Percentiles rank a stretch among this genome's conserved stretches.
phyloP scores from a whole-genome alignment of 2,113 vertebrate genomes.

The Mixornis gularis region DNA sequence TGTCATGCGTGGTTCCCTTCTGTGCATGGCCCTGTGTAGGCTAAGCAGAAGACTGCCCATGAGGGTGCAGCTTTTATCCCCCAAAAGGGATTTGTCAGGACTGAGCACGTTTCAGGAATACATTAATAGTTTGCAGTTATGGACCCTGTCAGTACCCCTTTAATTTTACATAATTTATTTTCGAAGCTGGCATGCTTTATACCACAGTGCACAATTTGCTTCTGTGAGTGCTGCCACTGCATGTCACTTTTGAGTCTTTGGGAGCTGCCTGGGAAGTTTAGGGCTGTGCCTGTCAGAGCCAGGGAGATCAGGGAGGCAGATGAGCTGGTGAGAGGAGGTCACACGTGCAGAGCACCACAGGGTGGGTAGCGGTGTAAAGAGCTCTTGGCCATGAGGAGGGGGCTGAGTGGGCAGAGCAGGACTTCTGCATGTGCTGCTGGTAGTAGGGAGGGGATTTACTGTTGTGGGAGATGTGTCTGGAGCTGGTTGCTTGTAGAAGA shows the following conservation, averaged over 20 bases:
- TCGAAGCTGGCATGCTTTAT: not conserved
- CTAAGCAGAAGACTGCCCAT: not conserved
- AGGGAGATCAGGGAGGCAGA: fast-evolving
- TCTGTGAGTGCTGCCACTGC: not conserved
- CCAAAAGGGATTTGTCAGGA: not conserved
- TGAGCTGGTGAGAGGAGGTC: not conserved
- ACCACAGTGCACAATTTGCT: not conserved
- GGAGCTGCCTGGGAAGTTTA: not conserved
- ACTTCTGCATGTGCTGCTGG: not conserved
- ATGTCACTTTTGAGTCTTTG: not conserved
- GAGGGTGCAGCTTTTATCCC: not conserved
- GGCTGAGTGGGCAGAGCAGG: not conserved
- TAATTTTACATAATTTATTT: not conserved
- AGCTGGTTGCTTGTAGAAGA: not conserved
- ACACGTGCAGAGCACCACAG: not conserved
- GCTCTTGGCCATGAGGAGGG: not conserved
- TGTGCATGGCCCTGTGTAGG: not conserved
- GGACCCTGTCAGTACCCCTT: not conserved
- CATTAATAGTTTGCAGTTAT: not conserved
- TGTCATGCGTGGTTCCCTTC: not conserved
- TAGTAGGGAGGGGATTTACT: not conserved
- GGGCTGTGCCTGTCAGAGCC: fast-evolving
- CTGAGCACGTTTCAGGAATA: not conserved
- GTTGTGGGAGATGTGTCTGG: not conserved
- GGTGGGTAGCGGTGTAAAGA: fast-evolving